phyloP scores from a whole-genome alignment of 2,888 invertebrate genomes.

The Dusona sp. region DNA sequence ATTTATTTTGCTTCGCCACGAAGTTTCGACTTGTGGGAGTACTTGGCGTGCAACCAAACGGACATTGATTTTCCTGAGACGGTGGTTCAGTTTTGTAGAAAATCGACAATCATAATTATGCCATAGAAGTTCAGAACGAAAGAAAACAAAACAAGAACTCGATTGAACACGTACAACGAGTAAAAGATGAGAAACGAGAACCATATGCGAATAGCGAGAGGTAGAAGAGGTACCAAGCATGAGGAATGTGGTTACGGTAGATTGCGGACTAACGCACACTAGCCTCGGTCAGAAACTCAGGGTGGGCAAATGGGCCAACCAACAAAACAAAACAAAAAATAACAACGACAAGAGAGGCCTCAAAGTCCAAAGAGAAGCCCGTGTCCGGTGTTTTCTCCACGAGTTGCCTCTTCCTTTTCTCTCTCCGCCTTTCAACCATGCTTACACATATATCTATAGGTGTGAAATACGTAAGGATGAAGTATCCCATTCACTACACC shows the following conservation, averaged over 20 bases:
- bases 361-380: conserved; percentile 46
- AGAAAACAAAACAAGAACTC: neutral
- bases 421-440: conserved; percentile 21
- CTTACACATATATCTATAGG: conserved; percentile 9
- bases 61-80: neutral
- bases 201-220: conserved; percentile 57
- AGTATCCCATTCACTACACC: conserved; percentile 62
- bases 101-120: neutral
- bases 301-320: conserved; percentile 71
- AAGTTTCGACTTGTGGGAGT: neutral
- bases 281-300: conserved; percentile 73
- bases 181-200: conserved; percentile 8
- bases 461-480: conserved; percentile 8
- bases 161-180: neutral
- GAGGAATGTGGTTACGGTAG: conserved; percentile 82
- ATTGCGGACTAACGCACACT: conserved; percentile 77
- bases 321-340: conserved; percentile 69
- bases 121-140: too few relatives aligned
- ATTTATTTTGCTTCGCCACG: neutral
- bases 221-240: conserved; percentile 53
- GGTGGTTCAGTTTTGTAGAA: neutral
- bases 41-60: neutral
- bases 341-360: conserved; percentile 50
- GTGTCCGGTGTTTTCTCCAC: conserved; percentile 42
- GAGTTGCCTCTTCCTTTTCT: conserved; percentile 51